Evolutionary conservation across 2,113 vertebrate species (phyloP).

Genomic region (Aleadryas rufinucha): DNA sequence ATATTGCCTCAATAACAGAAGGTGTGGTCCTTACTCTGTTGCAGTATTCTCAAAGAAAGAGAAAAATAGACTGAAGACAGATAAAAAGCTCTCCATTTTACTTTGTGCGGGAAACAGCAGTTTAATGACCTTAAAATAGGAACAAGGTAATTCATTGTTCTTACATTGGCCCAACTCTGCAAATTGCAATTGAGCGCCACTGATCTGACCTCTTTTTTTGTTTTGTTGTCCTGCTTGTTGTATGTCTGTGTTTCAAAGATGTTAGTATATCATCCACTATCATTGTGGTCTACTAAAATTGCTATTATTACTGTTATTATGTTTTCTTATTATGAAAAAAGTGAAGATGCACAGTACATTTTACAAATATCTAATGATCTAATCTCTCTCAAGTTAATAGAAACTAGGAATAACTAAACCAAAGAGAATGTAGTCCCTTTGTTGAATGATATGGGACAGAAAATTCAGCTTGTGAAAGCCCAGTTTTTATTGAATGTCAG

Average conservation of each 20-base stretch:
- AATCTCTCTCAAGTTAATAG: not conserved
- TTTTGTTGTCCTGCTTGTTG: not conserved
- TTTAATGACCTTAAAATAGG: not conserved
- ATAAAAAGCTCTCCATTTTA: not conserved
- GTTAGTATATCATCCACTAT: not conserved
- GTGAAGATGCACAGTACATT: not conserved
- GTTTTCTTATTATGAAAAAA: not conserved
- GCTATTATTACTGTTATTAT: not conserved
- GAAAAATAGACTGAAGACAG: not conserved
- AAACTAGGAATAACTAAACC: not conserved
- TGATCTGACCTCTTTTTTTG: not conserved
- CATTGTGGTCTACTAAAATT: not conserved
- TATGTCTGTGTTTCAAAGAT: not conserved
- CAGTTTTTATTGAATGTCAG: not conserved
- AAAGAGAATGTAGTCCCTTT: not conserved
- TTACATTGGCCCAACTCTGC: not conserved
- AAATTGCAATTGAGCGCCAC: not conserved
- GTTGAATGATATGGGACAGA: not conserved
- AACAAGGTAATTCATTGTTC: not conserved
- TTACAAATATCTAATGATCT: not conserved
- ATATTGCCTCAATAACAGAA: not conserved
- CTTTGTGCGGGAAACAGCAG: not conserved
- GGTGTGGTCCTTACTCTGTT: not conserved
- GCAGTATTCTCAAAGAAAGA: not conserved
- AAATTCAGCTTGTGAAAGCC: not conserved